Base-by-base conservation (phyloP, 1,140 invertebrate species). In the Pseudomyrmex dendroicus region DNA sequence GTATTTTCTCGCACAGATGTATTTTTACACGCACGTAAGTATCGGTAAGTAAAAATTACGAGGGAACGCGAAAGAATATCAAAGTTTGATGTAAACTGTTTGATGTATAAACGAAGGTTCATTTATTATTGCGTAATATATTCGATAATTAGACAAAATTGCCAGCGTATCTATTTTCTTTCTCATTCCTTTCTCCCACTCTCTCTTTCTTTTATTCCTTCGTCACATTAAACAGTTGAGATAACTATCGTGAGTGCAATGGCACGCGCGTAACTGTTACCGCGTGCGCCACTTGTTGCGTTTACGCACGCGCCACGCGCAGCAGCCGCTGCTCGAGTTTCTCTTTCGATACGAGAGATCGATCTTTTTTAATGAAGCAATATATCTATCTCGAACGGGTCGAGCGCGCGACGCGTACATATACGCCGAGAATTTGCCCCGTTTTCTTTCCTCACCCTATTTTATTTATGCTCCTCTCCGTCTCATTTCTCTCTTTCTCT, bases 211-310 rank as follows among this genome's bases (percentile, higher is more conserved):
- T 20, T n/a, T 59, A 44, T 4, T 25, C 50, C 64, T 73, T 13
- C 70, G n/a, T 63, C 4, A 4, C 63, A 35, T 78, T 70, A 57
- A 57, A 61, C n/a, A 13, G 54, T 12, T 12, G 63, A 78, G 76
- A 80, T 72, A 61, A 59, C 66, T 72, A 80, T 80, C 76, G 66
- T 46, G 35, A 12, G 44, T n/a, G 52, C 50, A 44, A n/a, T 25
- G 66, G 46, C 76, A 80, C 76, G 76, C 35, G 62, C 20, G 50
- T 77, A 35, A 64, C 62, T 57, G 35, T 63, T 52, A 80, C 56
- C 17, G 56, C 78, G 68, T 73, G 78, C 78, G 78, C 78, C 70
- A 74, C 57, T 74, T 82, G 78, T 73, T 74, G 78, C 77, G 35
- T 63, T 54, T 12, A 56, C 70, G 78, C 78, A 82, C 70, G 78